A percentile compares a stretch with the other conserved stretches of the same genome.
phyloP scores from a whole-genome alignment of 2,113 vertebrate species.

The Bos indicus region DNA sequence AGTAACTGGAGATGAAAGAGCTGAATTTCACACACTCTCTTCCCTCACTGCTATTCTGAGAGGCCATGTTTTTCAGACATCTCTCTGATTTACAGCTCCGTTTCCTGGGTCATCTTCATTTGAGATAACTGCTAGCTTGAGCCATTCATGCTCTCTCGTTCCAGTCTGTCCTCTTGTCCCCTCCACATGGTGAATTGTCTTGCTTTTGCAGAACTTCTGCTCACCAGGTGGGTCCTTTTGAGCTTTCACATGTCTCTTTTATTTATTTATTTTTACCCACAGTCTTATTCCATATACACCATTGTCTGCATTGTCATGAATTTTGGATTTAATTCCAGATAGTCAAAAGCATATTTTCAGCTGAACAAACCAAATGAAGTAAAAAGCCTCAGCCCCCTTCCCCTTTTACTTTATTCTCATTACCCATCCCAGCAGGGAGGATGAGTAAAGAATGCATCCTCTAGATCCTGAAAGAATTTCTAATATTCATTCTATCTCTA shows the following conservation, averaged over 20 bases:
- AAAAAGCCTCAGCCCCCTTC: slow-evolving; percentile 62
- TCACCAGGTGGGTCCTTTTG: slow-evolving; percentile 59
- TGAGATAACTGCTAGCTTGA: not conserved
- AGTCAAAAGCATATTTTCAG: slow-evolving; percentile 72
- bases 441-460: slow-evolving; percentile 74
- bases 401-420: slow-evolving; percentile 66
- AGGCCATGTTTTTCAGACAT: not conserved
- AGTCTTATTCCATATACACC: slow-evolving; percentile 46
- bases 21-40: fast-evolving
- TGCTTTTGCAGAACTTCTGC: slow-evolving; percentile 44
- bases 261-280: slow-evolving; percentile 59
- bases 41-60: not conserved
- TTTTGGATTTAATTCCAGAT: slow-evolving; percentile 72
- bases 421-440: slow-evolving; percentile 68
- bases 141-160: not conserved
- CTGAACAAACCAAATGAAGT: slow-evolving; percentile 73
- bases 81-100: not conserved
- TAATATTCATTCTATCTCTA: slow-evolving; percentile 77
- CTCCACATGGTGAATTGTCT: not conserved
- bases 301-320: slow-evolving; percentile 71
- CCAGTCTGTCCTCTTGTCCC: not conserved
- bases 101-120: not conserved
- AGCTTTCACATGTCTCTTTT: slow-evolving; percentile 47
- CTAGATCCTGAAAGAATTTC: slow-evolving; percentile 75
- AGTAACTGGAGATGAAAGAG: not conserved